These are phyloP conservation scores for Prenolepis imparis DNA, from an alignment of 2,888 invertebrate species.

Conservation along the genomic window DNA sequence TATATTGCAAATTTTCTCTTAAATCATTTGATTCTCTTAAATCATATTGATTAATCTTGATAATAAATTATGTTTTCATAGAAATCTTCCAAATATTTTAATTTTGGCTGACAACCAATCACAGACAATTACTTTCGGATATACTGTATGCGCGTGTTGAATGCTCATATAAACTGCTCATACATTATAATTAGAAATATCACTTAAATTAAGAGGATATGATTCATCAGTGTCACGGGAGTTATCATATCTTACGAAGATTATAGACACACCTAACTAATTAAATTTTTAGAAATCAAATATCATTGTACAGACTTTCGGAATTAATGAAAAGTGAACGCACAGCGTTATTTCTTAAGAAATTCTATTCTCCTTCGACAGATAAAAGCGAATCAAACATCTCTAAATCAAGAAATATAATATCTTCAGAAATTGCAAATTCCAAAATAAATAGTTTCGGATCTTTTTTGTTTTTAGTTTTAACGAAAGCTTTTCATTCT, in stretches of 20 bases:
- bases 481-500: background rate
- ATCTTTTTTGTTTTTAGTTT: background rate
- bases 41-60: background rate
- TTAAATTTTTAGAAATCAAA: background rate
- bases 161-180: background rate
- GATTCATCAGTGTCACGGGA: background rate
- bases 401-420: slow-evolving; percentile 11
- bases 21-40: background rate
- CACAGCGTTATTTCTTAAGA: background rate
- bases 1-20: background rate
- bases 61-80: background rate
- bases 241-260: background rate
- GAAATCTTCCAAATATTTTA: background rate
- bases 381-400: slow-evolving; percentile 7
- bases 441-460: background rate
- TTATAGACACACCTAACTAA: background rate
- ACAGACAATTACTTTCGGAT: background rate
- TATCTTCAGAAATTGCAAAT: background rate
- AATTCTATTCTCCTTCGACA: background rate
- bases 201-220: slow-evolving; percentile 14
- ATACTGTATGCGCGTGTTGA: background rate
- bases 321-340: background rate
- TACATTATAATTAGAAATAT: slow-evolving; percentile 33
- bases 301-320: background rate
- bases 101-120: background rate